phyloP scores from a whole-genome alignment of 2,113 vertebrate genomes.

The Tonatia bakeri region DNA sequence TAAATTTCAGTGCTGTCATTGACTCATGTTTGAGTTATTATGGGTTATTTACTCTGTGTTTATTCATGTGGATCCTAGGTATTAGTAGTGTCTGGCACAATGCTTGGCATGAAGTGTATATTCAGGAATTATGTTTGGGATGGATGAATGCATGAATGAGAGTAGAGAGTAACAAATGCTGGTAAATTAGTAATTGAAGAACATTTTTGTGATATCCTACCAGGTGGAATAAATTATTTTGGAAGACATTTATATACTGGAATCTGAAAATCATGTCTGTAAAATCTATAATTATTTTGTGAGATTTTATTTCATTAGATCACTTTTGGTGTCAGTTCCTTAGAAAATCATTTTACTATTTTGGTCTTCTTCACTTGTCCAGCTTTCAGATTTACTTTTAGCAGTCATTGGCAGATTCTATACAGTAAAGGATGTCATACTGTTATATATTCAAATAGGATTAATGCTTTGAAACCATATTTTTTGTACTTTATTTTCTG shows the following conservation, averaged over 20 bases:
- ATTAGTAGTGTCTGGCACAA: neutral
- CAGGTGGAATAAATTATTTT: neutral
- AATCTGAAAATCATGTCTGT: neutral
- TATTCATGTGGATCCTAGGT: neutral
- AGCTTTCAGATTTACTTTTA: slow-evolving; percentile 34
- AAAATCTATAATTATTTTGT: neutral
- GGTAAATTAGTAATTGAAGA: neutral
- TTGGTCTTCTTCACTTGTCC: neutral
- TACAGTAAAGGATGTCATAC: slow-evolving; percentile 42
- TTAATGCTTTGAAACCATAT: slow-evolving; percentile 61
- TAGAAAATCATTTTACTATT: slow-evolving; percentile 29
- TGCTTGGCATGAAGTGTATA: neutral
- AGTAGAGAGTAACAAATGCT: neutral
- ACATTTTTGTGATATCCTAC: neutral
- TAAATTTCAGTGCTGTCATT: neutral
- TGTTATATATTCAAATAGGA: slow-evolving; percentile 41
- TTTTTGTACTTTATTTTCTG: slow-evolving; percentile 66
- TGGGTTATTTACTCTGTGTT: neutral
- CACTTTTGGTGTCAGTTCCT: neutral
- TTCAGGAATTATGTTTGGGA: neutral
- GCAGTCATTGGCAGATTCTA: slow-evolving; percentile 45
- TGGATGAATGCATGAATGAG: neutral
- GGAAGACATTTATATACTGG: neutral
- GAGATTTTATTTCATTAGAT: slow-evolving; percentile 8
- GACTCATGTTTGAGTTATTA: neutral